Evolutionary conservation across 1,140 invertebrate species (phyloP).

Genomic region (Venturia canescens): DNA sequence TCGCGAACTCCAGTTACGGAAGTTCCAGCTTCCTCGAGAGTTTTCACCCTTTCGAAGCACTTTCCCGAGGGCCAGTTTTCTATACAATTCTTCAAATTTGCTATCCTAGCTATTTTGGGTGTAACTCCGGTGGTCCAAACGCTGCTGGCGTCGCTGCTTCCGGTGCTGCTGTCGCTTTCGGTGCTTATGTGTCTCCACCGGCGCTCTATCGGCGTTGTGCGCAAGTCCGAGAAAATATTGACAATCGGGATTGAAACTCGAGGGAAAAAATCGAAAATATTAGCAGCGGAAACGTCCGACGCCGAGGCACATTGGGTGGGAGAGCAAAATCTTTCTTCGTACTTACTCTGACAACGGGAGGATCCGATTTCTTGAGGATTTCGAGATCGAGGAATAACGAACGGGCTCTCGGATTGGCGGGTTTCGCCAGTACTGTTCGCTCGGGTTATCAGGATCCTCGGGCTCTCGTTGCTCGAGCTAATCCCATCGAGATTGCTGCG

Average conservation of each 20-base stretch:
- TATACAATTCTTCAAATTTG: constrained; percentile 58
- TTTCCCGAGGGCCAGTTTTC: constrained; percentile 62
- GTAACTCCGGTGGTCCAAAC: constrained; percentile 71
- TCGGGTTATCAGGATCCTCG: constrained; percentile 83
- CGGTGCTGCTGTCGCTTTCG: constrained; percentile 73
- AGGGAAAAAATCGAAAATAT: too few species aligned
- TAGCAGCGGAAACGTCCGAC: background rate
- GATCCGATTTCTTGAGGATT: constrained; percentile 2
- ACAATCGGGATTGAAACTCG: background rate
- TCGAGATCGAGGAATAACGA: background rate
- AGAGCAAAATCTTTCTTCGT: background rate
- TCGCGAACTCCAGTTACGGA: constrained; percentile 53
- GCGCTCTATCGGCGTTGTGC: constrained; percentile 58
- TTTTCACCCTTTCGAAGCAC: constrained; percentile 62
- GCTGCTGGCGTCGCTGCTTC: constrained; percentile 69
- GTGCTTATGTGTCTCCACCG: constrained; percentile 71
- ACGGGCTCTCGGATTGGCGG: constrained; percentile 60
- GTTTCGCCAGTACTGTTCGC: constrained; percentile 83
- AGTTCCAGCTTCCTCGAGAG: constrained; percentile 63
- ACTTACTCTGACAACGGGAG: constrained; percentile 65
- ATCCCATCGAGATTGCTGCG: constrained; percentile 51
- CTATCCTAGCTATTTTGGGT: constrained; percentile 52
- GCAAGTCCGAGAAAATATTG: too few species aligned
- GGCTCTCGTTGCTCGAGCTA: constrained; percentile 77
- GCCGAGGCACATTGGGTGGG: too few species aligned